A percentile compares a stretch with the other conserved stretches of the same genome.
phyloP scores from a whole-genome alignment of 2,113 vertebrate species.

The Takifugu flavidus region DNA sequence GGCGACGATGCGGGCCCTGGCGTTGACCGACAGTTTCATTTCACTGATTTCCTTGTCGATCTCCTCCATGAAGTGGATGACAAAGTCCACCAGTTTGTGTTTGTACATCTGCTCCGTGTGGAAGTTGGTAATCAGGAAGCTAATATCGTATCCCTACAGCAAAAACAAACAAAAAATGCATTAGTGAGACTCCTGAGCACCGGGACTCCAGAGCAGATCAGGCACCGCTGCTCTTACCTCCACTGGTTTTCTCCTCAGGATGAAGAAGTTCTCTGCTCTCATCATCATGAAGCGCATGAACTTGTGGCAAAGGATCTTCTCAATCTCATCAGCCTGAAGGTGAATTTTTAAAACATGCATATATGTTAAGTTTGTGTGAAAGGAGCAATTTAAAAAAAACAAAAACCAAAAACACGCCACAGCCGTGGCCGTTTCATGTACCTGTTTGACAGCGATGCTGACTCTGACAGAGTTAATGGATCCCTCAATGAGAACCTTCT shows the following conservation, averaged over 20 bases:
- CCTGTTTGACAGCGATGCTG: conserved; percentile 99
- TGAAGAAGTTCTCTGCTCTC: conserved; percentile 99
- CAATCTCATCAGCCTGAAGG: conserved; percentile 92
- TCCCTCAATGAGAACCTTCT: conserved; percentile 96
- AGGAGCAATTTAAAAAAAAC: not conserved
- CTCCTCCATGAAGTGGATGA: conserved; percentile 99
- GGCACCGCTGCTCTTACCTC: conserved; percentile 78
- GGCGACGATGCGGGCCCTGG: conserved; percentile 92
- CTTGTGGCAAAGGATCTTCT: conserved; percentile 99
- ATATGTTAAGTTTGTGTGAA: not conserved
- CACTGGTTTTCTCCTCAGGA: conserved; percentile 92
- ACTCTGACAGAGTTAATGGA: conserved; percentile 98
- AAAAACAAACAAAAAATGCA: not conserved
- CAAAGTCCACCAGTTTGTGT: conserved; percentile 97
- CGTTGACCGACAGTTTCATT: conserved; percentile 98
- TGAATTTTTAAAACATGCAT: not conserved
- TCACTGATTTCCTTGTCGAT: conserved; percentile 99
- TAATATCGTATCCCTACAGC: conserved; percentile 94
- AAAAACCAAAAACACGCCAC: not conserved
- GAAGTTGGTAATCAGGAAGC: conserved; percentile 99
- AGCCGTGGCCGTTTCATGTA: conserved; percentile 42
- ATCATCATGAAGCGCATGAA: conserved; percentile 99
- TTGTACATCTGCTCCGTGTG: conserved; percentile 99
- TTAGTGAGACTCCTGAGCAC: too few relatives aligned
- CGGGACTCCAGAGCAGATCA: not conserved